Percentiles rank a stretch among this genome's conserved stretches.
phyloP scores from a whole-genome alignment of 92 coral and sea anemone genomes.

The Umimayanthus chanpuru region DNA sequence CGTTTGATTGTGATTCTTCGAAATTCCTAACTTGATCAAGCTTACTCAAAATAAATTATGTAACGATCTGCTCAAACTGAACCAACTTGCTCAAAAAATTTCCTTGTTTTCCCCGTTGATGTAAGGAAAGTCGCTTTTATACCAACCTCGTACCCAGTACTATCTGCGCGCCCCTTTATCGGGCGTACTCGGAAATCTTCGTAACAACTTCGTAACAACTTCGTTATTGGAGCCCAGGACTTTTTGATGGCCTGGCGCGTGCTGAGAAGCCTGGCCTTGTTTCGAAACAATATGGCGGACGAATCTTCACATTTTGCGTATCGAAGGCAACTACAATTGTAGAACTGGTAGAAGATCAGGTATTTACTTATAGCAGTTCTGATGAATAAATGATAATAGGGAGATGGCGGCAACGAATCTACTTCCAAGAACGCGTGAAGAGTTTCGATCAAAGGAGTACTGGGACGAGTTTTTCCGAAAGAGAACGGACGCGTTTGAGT shows the following conservation, averaged over 20 bases:
- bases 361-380: not conserved
- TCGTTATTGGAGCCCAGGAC: too few relatives aligned
- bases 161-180: too few relatives aligned
- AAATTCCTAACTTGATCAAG: not conserved
- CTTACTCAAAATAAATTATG: too few relatives aligned
- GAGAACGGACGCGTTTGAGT: conserved; percentile 59
- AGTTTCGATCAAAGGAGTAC: conserved; percentile 63
- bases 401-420: conserved; percentile 51
- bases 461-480: conserved; percentile 73
- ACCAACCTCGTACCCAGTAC: too few relatives aligned
- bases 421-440: conserved; percentile 60
- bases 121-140: too few relatives aligned
- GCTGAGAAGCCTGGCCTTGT: conserved; percentile 20
- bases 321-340: too few relatives aligned
- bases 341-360: too few relatives aligned
- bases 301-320: not conserved
- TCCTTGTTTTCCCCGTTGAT: too few relatives aligned
- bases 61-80: too few relatives aligned
- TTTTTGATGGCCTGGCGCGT: not conserved
- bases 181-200: too few relatives aligned
- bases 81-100: too few relatives aligned
- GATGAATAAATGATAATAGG: not conserved
- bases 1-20: not conserved
- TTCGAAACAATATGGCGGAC: conserved; percentile 33
- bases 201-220: too few relatives aligned